These are phyloP conservation scores for Drosophila anomelani DNA, from an alignment of 2,888 invertebrate genomes.

Conservation along the genomic window DNA sequence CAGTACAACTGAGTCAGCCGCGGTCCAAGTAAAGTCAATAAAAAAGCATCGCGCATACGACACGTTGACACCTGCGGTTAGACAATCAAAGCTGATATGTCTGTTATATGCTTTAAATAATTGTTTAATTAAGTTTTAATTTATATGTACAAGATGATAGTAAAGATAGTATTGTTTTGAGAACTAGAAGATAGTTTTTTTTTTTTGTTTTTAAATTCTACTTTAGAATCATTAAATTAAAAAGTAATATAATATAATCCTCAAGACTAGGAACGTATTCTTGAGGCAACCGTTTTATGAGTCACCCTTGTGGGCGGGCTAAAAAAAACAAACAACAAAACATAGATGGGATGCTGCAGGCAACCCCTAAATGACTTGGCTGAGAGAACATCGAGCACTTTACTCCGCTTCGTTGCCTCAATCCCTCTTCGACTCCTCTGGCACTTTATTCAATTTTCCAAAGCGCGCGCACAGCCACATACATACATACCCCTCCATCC, in stretches of 20 bases:
- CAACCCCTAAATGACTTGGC: constrained; percentile 70
- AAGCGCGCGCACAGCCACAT: constrained; percentile 49
- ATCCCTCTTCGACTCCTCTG: constrained; percentile 26
- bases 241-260: background rate
- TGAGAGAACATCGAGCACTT: constrained; percentile 44
- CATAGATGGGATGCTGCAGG: constrained; percentile 46
- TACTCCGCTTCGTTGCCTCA: constrained; percentile 19
- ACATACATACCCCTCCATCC: background rate
- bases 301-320: constrained; percentile 52
- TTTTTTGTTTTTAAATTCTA: background rate
- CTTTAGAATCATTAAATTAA: background rate
- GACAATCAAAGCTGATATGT: constrained; percentile 4
- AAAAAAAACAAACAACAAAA: constrained; percentile 37
- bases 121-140: background rate
- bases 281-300: constrained; percentile 21
- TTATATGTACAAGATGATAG: background rate
- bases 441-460: constrained; percentile 72
- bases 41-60: constrained; percentile 43
- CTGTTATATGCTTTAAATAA: background rate
- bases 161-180: background rate
- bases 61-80: constrained; percentile 18
- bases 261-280: too few relatives aligned
- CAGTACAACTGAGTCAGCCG: constrained; percentile 21
- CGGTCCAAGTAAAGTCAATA: constrained; percentile 1
- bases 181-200: too few relatives aligned